Percentiles rank a stretch among this genome's conserved stretches.
Conservation (phyloP, 2,888 invertebrate species). For the Agrochola macilenta region DNA sequence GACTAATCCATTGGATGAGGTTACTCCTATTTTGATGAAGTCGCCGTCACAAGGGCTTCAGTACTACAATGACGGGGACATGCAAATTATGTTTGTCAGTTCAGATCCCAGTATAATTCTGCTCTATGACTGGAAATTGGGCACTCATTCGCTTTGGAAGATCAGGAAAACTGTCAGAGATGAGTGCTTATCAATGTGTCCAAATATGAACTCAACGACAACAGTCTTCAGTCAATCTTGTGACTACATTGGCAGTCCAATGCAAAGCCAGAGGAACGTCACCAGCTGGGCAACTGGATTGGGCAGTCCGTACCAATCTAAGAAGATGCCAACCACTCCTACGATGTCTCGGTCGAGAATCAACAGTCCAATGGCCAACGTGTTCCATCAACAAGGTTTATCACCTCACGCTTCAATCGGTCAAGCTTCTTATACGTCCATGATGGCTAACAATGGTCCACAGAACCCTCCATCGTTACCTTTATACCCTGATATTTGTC, state of each 20-base stretch:
- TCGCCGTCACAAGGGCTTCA: conserved; percentile 90
- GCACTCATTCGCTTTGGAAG: conserved; percentile 95
- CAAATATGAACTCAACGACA: conserved; percentile 85
- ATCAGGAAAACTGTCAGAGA: conserved; percentile 94
- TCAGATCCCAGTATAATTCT: conserved; percentile 95
- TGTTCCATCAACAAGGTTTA: conserved; percentile 86
- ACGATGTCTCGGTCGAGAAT: conserved; percentile 77
- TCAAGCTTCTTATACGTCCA: conserved; percentile 85
- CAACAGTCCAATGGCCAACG: conserved; percentile 87
- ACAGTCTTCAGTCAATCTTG: conserved; percentile 85
- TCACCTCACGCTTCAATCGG: conserved; percentile 87
- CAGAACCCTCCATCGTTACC: conserved; percentile 92
- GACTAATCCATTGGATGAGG: conserved; percentile 97
- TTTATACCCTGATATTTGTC: conserved; percentile 95
- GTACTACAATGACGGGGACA: conserved; percentile 91
- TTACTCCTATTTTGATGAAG: conserved; percentile 95
- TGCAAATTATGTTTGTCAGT: conserved; percentile 94
- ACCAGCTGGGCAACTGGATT: conserved; percentile 82
- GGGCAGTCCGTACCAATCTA: conserved; percentile 86
- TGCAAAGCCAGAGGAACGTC: conserved; percentile 82
- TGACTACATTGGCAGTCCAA: conserved; percentile 83
- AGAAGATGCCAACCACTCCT: conserved; percentile 78
- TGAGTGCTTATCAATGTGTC: conserved; percentile 92
- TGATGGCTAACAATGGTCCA: conserved; percentile 86
- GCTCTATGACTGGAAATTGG: conserved; percentile 94